These are phyloP conservation scores for Cheumatopsyche charites DNA, from an alignment of 1,140 invertebrate genomes.

Conservation along the genomic window DNA sequence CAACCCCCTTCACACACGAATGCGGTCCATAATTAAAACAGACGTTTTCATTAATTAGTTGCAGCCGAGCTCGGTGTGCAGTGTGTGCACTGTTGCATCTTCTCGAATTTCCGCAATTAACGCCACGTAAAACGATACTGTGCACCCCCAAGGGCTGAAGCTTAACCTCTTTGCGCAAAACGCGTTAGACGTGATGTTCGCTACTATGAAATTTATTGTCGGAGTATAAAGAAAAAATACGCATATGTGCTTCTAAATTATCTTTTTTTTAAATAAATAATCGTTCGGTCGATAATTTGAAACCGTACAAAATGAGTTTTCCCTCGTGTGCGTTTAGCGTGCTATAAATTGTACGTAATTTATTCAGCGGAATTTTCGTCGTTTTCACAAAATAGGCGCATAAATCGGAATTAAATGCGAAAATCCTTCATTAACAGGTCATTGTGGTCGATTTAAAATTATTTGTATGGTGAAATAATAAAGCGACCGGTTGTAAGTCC, in stretches of 20 bases:
- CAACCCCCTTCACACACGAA: neutral
- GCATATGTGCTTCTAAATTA: too few relatives aligned
- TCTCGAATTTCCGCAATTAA: conserved; percentile 19
- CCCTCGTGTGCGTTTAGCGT: too few relatives aligned
- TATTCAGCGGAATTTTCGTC: neutral
- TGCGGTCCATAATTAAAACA: conserved; percentile 6
- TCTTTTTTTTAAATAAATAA: too few relatives aligned
- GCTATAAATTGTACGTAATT: neutral
- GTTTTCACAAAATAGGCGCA: neutral
- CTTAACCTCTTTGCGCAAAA: neutral
- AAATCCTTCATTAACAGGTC: too few relatives aligned
- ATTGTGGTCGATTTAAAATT: too few relatives aligned
- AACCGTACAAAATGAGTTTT: too few relatives aligned
- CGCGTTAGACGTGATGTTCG: neutral
- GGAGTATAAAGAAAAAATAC: too few relatives aligned
- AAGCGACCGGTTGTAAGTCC: too few relatives aligned
- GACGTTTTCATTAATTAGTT: conserved; percentile 18
- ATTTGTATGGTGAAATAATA: too few relatives aligned
- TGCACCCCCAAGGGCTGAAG: neutral
- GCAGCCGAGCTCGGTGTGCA: neutral
- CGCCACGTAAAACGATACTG: neutral
- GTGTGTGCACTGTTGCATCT: neutral
- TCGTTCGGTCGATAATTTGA: too few relatives aligned
- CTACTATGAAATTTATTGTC: too few relatives aligned
- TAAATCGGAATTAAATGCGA: neutral